A percentile compares a stretch with the other conserved stretches of the same genome.
Evolutionary conservation across 64 coral and sea anemone genomes (phyloP).

Genomic region (Orbicella faveolata): DNA sequence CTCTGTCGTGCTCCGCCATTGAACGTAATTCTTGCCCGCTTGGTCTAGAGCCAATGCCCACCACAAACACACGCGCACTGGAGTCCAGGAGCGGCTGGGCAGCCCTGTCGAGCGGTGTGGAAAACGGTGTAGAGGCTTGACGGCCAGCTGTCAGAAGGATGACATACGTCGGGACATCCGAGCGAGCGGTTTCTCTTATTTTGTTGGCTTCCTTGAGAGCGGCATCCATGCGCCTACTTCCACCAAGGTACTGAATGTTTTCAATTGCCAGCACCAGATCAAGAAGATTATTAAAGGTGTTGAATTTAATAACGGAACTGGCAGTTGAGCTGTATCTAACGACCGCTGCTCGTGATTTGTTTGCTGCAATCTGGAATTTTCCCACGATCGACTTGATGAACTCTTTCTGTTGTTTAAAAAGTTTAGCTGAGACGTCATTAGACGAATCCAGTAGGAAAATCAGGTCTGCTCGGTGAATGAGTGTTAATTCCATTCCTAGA

Average conservation of each 20-base stretch:
- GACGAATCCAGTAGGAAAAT: conserved; percentile 81
- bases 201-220: conserved; percentile 47
- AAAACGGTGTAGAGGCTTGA: neutral
- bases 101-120: conserved; percentile 30
- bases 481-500: conserved; percentile 22
- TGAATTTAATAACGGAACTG: conserved; percentile 37
- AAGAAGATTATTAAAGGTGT: conserved; percentile 4
- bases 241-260: conserved; percentile 24
- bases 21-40: conserved; percentile 10
- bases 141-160: conserved; percentile 46
- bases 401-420: conserved; percentile 65
- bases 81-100: conserved; percentile 36
- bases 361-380: conserved; percentile 47
- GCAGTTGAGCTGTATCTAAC: conserved; percentile 40
- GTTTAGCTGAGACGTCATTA: conserved; percentile 37
- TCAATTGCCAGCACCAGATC: conserved; percentile 34
- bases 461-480: conserved; percentile 50
- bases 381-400: conserved; percentile 64
- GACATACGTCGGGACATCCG: conserved; percentile 22
- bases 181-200: neutral
- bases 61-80: conserved; percentile 40
- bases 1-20: conserved; percentile 6
- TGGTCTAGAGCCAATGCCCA: conserved; percentile 42
- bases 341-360: conserved; percentile 54
- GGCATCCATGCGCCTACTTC: conserved; percentile 28